phyloP scores from a whole-genome alignment of 2,797 vertebrate species.

The Holocentrus rufus region DNA sequence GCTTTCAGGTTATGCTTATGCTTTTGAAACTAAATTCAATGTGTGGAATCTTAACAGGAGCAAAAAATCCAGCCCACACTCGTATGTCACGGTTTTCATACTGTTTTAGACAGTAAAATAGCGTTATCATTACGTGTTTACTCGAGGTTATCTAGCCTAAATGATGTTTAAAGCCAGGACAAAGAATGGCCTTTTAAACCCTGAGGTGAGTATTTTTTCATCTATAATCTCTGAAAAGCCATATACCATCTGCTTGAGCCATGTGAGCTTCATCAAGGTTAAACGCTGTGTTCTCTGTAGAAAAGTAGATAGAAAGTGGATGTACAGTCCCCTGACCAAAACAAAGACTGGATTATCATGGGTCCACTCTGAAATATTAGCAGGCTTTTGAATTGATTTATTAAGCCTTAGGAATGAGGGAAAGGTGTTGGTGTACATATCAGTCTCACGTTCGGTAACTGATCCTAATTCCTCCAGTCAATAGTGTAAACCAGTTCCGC shows the following conservation, averaged over 20 bases:
- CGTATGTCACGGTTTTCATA: conserved; percentile 1
- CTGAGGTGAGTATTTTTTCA: background rate
- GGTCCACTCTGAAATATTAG: background rate
- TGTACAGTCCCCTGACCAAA: conserved; percentile 9
- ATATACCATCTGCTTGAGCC: conserved; percentile 2
- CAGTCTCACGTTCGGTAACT: too few relatives aligned
- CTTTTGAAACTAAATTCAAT: background rate
- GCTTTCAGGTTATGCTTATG: background rate
- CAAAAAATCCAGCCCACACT: conserved; percentile 3
- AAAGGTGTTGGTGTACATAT: background rate
- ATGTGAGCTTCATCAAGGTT: conserved; percentile 26
- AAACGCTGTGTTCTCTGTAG: conserved; percentile 26
- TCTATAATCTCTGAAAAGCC: conserved; percentile 13
- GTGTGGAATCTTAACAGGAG: background rate
- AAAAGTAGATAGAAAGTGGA: background rate
- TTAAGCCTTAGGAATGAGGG: background rate
- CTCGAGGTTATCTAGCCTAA: conserved; percentile 48
- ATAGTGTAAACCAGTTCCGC: background rate
- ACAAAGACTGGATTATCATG: background rate
- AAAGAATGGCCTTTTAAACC: conserved; percentile 22
- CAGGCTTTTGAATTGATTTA: background rate
- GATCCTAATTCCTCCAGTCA: background rate
- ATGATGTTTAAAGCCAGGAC: conserved; percentile 10
- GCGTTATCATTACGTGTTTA: conserved; percentile 20
- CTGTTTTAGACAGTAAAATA: conserved; percentile 10